These are phyloP conservation scores for Conchocele bisecta DNA, from an alignment of 2,888 invertebrate genomes.

Conservation along the genomic window DNA sequence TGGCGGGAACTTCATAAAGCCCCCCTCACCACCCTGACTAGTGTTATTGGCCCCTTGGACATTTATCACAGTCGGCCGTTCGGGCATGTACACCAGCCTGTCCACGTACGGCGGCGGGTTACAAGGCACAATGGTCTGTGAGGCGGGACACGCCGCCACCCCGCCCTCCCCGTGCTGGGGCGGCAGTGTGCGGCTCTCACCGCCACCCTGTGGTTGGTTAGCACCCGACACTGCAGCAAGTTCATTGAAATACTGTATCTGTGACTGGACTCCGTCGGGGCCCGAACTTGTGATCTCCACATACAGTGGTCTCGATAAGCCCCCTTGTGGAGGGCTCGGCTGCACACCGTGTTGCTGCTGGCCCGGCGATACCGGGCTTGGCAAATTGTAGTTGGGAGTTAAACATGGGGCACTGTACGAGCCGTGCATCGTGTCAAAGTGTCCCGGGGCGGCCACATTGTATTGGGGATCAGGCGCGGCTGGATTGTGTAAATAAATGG, in stretches of 20 bases:
- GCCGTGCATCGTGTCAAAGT: constrained; percentile 1
- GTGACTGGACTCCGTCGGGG: constrained; percentile 49
- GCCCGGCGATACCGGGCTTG: constrained; percentile 3
- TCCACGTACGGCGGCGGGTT: constrained; percentile 16
- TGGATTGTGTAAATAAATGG: constrained; percentile 53
- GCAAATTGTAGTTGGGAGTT: constrained; percentile 22
- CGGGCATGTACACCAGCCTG: constrained; percentile 34
- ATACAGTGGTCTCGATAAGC: constrained; percentile 28
- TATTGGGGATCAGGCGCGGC: constrained; percentile 32
- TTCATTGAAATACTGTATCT: constrained; percentile 54
- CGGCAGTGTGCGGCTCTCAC: constrained; percentile 16
- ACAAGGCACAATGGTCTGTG: constrained; percentile 11
- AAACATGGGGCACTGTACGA: constrained; percentile 21
- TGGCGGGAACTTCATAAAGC: constrained; percentile 58
- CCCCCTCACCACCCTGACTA: constrained; percentile 58
- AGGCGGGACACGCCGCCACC: background rate
- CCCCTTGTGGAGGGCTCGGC: background rate
- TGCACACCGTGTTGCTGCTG: constrained; percentile 1
- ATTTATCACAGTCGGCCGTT: constrained; percentile 57
- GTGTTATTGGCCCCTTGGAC: constrained; percentile 40
- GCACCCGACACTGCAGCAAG: constrained; percentile 19
- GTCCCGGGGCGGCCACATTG: constrained; percentile 10
- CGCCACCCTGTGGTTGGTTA: constrained; percentile 1
- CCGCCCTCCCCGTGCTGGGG: constrained; percentile 13
- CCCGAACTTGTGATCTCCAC: constrained; percentile 44